Evolutionary conservation across 2,113 vertebrate species (phyloP).

Genomic region (Glaucomys volans): DNA sequence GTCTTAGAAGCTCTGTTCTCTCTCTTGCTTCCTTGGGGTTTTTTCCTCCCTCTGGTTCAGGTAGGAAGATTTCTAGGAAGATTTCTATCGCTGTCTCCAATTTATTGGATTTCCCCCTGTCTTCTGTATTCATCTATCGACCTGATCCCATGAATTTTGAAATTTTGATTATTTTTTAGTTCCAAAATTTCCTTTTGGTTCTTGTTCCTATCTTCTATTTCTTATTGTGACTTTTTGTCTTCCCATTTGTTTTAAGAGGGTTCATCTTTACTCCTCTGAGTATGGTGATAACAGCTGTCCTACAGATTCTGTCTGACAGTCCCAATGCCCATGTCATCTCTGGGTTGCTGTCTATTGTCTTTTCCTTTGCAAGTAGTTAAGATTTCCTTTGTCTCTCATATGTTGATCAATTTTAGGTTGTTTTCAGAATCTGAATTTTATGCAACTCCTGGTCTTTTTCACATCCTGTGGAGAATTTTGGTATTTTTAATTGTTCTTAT

Average conservation of each 20-base stretch:
- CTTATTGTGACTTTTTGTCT: not conserved
- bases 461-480: not conserved
- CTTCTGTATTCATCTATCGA: not conserved
- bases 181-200: not conserved
- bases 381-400: not conserved
- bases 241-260: not conserved
- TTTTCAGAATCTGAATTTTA: not conserved
- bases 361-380: not conserved
- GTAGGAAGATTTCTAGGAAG: not conserved
- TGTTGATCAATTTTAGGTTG: not conserved
- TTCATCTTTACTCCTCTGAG: not conserved
- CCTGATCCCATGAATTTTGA: not conserved
- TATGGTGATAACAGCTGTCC: not conserved
- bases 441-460: not conserved
- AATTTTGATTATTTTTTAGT: not conserved
- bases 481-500: not conserved
- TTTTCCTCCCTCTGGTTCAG: not conserved
- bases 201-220: not conserved
- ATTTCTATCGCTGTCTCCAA: not conserved
- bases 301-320: not conserved
- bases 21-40: not conserved
- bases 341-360: not conserved
- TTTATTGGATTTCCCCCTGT: not conserved
- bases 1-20: too few relatives aligned
- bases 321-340: not conserved